A percentile compares a stretch with the other conserved stretches of the same genome.
Evolutionary conservation across 1,140 invertebrate species (phyloP).

Genomic region (Camponotus pennsylvanicus): DNA sequence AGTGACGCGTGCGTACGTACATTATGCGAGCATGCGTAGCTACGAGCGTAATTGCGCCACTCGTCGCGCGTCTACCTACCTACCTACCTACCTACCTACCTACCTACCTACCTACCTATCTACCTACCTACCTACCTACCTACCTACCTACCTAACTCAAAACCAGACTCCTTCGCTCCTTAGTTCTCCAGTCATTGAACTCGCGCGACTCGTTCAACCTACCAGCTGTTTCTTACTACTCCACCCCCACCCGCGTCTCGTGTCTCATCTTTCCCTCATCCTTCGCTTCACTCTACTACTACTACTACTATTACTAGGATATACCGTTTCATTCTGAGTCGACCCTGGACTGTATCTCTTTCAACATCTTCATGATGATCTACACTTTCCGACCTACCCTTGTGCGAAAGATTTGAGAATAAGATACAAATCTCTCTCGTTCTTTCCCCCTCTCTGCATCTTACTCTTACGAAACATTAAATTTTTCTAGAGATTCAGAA

Average conservation of each 20-base stretch:
- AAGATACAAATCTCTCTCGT: neutral
- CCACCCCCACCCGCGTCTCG: conserved; percentile 42
- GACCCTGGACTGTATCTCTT: conserved; percentile 63
- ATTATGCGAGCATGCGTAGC: conserved; percentile 35
- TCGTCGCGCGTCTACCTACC: conserved; percentile 60
- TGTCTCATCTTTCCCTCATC: conserved; percentile 51
- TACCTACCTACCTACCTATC: conserved; percentile 74
- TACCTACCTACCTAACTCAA: conserved; percentile 76
- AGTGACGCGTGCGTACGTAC: conserved; percentile 41
- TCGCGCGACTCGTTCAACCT: conserved; percentile 81
- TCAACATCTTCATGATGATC: conserved; percentile 51
- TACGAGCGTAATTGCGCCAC: conserved; percentile 69
- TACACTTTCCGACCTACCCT: neutral
- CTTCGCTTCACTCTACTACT: conserved; percentile 24
- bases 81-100: conserved; percentile 70
- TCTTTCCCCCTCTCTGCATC: neutral
- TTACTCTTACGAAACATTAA: neutral
- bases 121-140: conserved; percentile 61
- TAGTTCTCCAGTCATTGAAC: conserved; percentile 84
- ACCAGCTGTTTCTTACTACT: conserved; percentile 85
- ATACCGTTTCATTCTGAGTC: conserved; percentile 44
- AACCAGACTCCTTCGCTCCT: conserved; percentile 69
- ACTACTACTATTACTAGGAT: conserved; percentile 10
- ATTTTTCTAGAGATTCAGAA: neutral
- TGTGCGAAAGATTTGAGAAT: neutral